Evolutionary conservation across 2,113 vertebrate species (phyloP).

Genomic region (Gambusia affinis): DNA sequence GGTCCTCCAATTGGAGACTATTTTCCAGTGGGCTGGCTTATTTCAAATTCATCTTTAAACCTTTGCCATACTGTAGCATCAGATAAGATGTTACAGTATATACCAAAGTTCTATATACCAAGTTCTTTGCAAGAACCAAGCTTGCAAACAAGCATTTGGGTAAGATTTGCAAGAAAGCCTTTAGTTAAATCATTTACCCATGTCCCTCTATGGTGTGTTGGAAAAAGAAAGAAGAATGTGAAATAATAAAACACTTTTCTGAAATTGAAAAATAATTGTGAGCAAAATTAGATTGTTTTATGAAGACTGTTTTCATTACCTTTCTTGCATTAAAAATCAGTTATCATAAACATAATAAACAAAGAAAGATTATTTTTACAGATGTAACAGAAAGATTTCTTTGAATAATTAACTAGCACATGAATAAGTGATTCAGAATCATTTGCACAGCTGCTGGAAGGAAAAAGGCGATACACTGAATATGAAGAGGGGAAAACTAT

Average conservation of each 20-base stretch:
- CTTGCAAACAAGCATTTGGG: too few species aligned
- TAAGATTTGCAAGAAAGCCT: not conserved
- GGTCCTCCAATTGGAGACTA: too few species aligned
- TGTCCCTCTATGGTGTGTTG: not conserved
- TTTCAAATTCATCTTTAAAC: too few species aligned
- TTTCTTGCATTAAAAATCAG: not conserved
- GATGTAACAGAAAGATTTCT: not conserved
- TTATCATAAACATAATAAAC: not conserved
- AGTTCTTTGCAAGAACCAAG: too few species aligned
- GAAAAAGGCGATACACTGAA: constrained; percentile 1
- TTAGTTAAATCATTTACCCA: constrained; percentile 12
- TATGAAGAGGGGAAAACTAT: constrained; percentile 5
- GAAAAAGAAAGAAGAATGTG: not conserved
- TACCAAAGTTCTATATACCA: too few species aligned
- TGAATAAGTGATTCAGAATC: constrained; percentile 12
- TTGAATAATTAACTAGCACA: constrained; percentile 10
- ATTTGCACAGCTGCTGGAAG: constrained; percentile 1
- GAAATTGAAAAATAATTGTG: not conserved
- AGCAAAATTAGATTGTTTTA: not conserved
- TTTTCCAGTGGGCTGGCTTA: too few species aligned
- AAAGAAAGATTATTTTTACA: not conserved
- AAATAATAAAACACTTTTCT: not conserved
- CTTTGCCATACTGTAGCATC: too few species aligned
- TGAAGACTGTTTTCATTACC: not conserved
- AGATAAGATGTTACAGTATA: too few species aligned